Conservation (phyloP, 2,797 vertebrate species). For the Cyclura pinguis region DNA sequence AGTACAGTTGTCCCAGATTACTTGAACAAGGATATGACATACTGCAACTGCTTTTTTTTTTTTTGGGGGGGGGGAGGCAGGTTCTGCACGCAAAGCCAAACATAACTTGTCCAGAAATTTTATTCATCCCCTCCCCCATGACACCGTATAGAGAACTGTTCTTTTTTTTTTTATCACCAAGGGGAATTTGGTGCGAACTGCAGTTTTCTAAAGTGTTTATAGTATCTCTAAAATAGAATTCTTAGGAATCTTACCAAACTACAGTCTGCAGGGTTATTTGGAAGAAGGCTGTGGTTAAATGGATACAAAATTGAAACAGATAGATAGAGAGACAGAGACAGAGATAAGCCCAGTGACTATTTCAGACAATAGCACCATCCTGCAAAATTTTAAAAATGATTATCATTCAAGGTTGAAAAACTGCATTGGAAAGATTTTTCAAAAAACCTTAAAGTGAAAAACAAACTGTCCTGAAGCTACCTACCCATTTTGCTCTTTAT, state of each 20-base stretch:
- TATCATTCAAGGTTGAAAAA: neutral
- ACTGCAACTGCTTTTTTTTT: no score
- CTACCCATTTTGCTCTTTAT: conserved; percentile 93
- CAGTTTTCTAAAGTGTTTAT: neutral
- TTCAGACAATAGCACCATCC: neutral
- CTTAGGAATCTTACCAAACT: neutral
- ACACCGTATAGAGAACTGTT: no score
- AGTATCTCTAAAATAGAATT: neutral
- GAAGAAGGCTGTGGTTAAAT: neutral
- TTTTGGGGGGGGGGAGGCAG: no score
- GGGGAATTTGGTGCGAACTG: neutral
- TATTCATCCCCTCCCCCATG: no score
- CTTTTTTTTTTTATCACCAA: neutral
- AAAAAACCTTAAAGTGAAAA: conserved; percentile 59
- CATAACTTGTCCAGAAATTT: neutral
- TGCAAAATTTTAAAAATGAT: neutral
- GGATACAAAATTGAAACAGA: neutral
- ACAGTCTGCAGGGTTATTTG: neutral
- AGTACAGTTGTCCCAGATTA: no score
- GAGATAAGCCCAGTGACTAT: neutral
- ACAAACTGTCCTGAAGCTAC: conserved; percentile 75
- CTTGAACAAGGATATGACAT: no score
- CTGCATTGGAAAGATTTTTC: conserved; percentile 62
- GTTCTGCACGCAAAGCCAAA: neutral
- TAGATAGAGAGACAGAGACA: neutral